Conservation (phyloP, 2,113 vertebrate genomes). For the Sigmodon hispidus region DNA sequence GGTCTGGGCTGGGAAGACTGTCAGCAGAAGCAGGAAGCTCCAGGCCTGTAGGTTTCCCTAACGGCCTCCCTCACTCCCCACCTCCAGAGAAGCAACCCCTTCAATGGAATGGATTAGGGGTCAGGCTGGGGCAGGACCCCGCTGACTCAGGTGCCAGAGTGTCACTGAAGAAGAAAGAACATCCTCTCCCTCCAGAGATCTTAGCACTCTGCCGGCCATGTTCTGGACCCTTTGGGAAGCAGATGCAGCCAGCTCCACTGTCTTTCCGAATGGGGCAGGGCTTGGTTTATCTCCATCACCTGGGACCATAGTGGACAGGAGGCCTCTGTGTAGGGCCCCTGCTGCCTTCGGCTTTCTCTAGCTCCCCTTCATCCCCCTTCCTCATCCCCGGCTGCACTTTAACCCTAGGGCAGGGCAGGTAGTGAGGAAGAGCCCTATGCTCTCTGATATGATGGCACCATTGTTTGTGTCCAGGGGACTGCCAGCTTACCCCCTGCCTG, state of each 20-base stretch:
- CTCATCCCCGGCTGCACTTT: conserved; percentile 80
- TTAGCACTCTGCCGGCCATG: background rate
- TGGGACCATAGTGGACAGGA: background rate
- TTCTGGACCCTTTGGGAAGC: background rate
- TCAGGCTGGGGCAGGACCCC: conserved; percentile 75
- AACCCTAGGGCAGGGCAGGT: background rate
- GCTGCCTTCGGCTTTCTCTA: background rate
- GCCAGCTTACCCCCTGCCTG: background rate
- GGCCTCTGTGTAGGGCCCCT: background rate
- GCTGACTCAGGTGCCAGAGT: background rate
- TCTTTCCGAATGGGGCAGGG: background rate
- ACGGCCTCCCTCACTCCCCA: background rate
- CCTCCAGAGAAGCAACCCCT: background rate
- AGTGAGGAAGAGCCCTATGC: background rate
- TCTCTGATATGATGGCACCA: background rate
- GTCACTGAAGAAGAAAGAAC: background rate
- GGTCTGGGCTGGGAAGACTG: background rate
- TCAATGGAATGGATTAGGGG: background rate
- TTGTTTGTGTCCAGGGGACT: background rate
- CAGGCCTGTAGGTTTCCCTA: background rate
- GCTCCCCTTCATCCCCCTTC: background rate
- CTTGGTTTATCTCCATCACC: background rate
- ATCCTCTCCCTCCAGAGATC: background rate
- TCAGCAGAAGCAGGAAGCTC: background rate
- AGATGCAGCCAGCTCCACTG: background rate